Base-by-base conservation (phyloP, 2,888 invertebrate species). In the Campoplex capitator region DNA sequence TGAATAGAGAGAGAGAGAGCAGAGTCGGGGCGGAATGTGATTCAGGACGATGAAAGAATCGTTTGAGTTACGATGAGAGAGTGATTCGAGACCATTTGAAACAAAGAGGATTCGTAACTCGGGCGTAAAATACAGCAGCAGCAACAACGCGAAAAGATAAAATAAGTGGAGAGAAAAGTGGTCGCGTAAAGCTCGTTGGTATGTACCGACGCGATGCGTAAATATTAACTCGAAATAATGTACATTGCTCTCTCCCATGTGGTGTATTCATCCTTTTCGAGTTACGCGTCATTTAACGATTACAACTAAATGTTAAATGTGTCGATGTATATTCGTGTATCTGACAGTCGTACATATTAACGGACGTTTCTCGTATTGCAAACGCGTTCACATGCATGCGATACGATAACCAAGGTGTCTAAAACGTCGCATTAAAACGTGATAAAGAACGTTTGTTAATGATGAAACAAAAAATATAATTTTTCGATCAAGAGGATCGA, bases 271-370 rank as follows among this genome's bases (percentile, higher is more conserved):
- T 54, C 32, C 71, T 62, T 51, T 56, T 35, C 28, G 45, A 78
- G 65, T 83, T 67, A 67, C 18, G 67, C 86, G 83, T 89, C 85
- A 87, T 88, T 89, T 86, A 81, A 76, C 83, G 85, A 89, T 89
- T 87, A 85, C 83, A 80, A 85, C 58, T 83, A 65, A 75, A 88
- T 88, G 88, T 88, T 87, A 85, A 88, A 89, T 83, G 73, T 70
- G 79, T 71, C 32, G 42, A 68, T 74, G 75, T 35, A 18, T 58
- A 18, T 58, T 23, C 82, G 65, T 42, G 74, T 35, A 54, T 65
- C 42, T 18, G 35, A 23, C 38, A 83, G 83, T 85, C 56, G 65
- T 70, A 51, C 67, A 58, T 68, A 71, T 28, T 2, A 42, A 68
- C 23, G 51, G 16, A 42, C 38, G 38, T 35, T 35, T 13, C 54